Conservation (phyloP, 1,140 invertebrate genomes). For the Drosophila novamexicana region DNA sequence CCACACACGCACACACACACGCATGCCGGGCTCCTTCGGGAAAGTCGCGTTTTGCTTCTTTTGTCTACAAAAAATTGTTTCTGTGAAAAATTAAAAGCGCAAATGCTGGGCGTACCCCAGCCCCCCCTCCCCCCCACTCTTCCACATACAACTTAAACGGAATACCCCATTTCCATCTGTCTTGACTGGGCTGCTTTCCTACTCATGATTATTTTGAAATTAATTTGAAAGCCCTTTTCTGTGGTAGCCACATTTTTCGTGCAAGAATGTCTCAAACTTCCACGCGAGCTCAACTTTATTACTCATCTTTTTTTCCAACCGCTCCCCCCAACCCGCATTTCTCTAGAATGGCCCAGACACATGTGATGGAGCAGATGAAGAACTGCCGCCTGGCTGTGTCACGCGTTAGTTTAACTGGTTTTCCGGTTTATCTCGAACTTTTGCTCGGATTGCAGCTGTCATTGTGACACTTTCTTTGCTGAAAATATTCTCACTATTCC, state of each 20-base stretch:
- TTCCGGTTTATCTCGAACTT: slow-evolving; percentile 14
- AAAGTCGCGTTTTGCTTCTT: slow-evolving; percentile 28
- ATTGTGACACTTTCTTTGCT: neutral
- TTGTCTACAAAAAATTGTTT: slow-evolving; percentile 38
- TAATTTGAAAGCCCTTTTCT: slow-evolving; percentile 71
- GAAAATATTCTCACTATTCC: neutral
- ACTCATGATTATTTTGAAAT: slow-evolving; percentile 79
- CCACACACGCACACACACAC: slow-evolving; percentile 17
- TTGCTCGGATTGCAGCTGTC: neutral
- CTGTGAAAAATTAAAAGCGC: slow-evolving; percentile 47
- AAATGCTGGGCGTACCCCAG: slow-evolving; percentile 19
- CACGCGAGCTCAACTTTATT: slow-evolving; percentile 32
- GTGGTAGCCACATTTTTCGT: slow-evolving; percentile 32
- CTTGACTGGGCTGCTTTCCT: slow-evolving; percentile 32
- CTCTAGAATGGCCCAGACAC: slow-evolving; percentile 14
- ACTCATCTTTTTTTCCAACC: slow-evolving; percentile 27
- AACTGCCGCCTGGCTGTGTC: slow-evolving; percentile 2
- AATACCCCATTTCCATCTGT: slow-evolving; percentile 11
- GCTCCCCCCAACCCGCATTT: neutral
- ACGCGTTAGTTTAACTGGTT: slow-evolving; percentile 7
- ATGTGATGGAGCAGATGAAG: neutral
- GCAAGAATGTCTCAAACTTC: slow-evolving; percentile 45
- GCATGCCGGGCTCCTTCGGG: slow-evolving; percentile 10
- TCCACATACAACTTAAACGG: neutral
- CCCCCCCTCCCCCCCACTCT: too few relatives aligned